Evolutionary conservation across 2,113 vertebrate genomes (phyloP).

Genomic region (Clarias magur): DNA sequence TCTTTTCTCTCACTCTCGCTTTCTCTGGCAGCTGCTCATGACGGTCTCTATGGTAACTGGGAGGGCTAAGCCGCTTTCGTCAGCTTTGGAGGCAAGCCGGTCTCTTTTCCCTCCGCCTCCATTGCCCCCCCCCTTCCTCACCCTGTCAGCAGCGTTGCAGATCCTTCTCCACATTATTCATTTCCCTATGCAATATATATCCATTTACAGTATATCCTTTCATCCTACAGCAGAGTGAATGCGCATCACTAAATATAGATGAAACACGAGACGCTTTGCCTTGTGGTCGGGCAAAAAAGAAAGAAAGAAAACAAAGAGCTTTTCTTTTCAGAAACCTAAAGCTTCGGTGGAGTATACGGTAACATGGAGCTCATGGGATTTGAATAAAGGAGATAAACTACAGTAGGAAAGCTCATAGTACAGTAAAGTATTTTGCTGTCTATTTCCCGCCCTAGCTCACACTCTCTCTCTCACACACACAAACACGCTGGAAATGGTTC

Average conservation of each 20-base stretch:
- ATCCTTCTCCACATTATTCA: slow-evolving; percentile 45
- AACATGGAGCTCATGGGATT: slow-evolving; percentile 22
- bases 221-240: neutral
- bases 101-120: slow-evolving; percentile 70
- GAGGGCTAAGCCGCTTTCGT: slow-evolving; percentile 86
- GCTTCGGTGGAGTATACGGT: neutral
- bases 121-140: slow-evolving; percentile 54
- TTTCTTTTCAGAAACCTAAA: slow-evolving; percentile 17
- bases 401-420: slow-evolving; percentile 32
- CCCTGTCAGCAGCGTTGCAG: slow-evolving; percentile 42
- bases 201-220: neutral
- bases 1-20: slow-evolving; percentile 67
- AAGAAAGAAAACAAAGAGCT: neutral
- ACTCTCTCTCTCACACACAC: slow-evolving; percentile 35
- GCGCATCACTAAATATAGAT: neutral
- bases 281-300: neutral
- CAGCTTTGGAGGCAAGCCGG: slow-evolving; percentile 79
- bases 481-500: slow-evolving; percentile 30
- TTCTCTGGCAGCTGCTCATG: slow-evolving; percentile 74
- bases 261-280: neutral
- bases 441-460: neutral
- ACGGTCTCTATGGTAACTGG: slow-evolving; percentile 93
- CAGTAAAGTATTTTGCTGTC: slow-evolving; percentile 29
- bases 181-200: slow-evolving; percentile 8
- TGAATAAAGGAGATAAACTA: slow-evolving; percentile 28